Evolutionary conservation across 2,888 invertebrate genomes (phyloP).

Genomic region (Eurytoma californica): DNA sequence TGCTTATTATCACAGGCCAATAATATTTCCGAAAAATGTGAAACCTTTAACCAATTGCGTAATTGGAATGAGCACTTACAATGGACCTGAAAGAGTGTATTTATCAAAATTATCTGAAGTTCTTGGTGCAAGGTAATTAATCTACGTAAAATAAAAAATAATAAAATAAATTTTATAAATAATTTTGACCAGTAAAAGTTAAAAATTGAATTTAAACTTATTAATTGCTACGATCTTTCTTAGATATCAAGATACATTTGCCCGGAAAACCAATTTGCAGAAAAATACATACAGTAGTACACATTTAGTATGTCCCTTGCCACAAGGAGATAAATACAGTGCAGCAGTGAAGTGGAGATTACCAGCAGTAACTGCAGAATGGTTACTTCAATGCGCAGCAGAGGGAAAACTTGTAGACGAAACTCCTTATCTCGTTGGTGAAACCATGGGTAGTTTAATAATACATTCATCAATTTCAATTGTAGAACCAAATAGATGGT

Average conservation of each 20-base stretch:
- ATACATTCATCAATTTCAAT: constrained; percentile 5
- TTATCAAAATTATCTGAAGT: constrained; percentile 82
- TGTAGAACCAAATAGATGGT: background rate
- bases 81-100: constrained; percentile 84
- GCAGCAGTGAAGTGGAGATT: constrained; percentile 91
- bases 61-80: constrained; percentile 87
- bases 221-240: constrained; percentile 33
- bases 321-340: constrained; percentile 87
- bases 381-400: constrained; percentile 85
- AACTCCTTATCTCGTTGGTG: constrained; percentile 79
- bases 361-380: constrained; percentile 86
- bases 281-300: constrained; percentile 82
- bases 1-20: constrained; percentile 84
- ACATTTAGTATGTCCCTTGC: constrained; percentile 85
- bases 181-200: background rate
- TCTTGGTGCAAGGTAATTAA: constrained; percentile 83
- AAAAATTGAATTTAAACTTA: background rate
- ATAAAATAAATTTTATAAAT: background rate
- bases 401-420: constrained; percentile 78
- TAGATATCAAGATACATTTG: constrained; percentile 82
- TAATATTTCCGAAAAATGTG: constrained; percentile 76
- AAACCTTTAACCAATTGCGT: constrained; percentile 83
- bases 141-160: background rate
- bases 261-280: constrained; percentile 77
- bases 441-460: constrained; percentile 71